Percentiles rank a stretch among this genome's conserved stretches.
Evolutionary conservation across 2,113 vertebrate species (phyloP).

Genomic region (Podocnemis expansa): DNA sequence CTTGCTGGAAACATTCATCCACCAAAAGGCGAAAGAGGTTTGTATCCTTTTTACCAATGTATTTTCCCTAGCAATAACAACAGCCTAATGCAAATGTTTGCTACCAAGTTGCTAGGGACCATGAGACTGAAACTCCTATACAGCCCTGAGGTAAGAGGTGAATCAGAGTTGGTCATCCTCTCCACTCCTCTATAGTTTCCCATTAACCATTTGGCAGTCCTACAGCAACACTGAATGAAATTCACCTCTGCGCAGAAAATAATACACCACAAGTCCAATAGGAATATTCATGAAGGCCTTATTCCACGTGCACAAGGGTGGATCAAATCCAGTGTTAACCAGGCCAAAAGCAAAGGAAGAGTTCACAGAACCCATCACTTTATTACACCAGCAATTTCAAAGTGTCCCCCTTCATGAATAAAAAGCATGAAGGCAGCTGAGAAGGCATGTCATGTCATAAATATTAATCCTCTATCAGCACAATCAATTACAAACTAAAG

Average conservation of each 20-base stretch:
- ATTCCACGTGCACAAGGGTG: accelerated
- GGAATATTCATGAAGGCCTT: background rate
- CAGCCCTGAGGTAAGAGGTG: accelerated
- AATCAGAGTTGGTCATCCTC: background rate
- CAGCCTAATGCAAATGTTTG: background rate
- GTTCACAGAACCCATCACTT: background rate
- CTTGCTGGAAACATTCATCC: background rate
- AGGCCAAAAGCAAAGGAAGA: background rate
- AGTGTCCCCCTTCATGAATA: conserved; percentile 32
- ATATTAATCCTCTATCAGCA: background rate
- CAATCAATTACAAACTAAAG: background rate
- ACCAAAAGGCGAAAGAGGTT: background rate
- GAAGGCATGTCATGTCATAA: background rate
- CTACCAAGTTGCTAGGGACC: background rate
- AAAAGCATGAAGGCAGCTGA: background rate
- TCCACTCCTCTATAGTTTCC: background rate
- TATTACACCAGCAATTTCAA: background rate
- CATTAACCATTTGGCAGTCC: background rate
- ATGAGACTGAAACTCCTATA: background rate
- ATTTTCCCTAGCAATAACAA: background rate
- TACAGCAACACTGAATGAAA: background rate
- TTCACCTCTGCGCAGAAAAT: background rate
- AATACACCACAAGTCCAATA: background rate
- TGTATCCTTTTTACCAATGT: background rate
- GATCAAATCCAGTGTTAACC: background rate